These are phyloP conservation scores for Hapalemur alaotrensis DNA, from an alignment of 2,797 vertebrate genomes.

Conservation along the genomic window DNA sequence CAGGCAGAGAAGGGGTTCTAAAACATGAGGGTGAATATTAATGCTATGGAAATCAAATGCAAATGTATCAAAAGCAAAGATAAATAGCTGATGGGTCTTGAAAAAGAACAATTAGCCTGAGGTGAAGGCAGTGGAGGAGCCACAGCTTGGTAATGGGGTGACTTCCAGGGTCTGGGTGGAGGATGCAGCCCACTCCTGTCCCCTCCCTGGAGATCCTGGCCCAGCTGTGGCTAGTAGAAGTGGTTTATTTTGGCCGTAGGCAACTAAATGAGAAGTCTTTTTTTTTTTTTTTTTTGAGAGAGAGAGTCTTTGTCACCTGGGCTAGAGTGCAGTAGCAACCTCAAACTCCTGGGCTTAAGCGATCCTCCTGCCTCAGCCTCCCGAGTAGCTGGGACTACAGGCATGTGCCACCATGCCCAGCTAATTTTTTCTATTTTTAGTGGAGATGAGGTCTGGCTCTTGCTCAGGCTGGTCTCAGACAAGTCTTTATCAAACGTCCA, in stretches of 20 bases:
- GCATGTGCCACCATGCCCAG: no score
- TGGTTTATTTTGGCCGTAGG: slow-evolving; percentile 13
- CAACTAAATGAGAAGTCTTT: neutral
- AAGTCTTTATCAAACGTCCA: neutral
- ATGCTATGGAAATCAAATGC: slow-evolving; percentile 63
- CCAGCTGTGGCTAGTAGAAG: neutral
- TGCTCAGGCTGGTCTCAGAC: neutral
- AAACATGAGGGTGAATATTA: slow-evolving; percentile 67
- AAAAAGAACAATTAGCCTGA: slow-evolving; percentile 61
- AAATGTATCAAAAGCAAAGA: slow-evolving; percentile 61
- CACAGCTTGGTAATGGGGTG: neutral
- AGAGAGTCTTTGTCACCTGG: no score
- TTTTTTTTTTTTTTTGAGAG: no score
- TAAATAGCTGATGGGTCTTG: slow-evolving; percentile 59
- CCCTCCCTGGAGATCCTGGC: neutral
- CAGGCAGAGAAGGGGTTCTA: slow-evolving; percentile 33
- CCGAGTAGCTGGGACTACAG: no score
- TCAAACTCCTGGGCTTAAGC: no score
- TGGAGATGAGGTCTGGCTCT: no score
- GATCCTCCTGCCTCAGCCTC: no score
- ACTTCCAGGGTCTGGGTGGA: neutral
- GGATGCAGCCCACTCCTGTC: neutral
- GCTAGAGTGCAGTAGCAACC: no score
- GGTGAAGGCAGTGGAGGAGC: slow-evolving; percentile 12
- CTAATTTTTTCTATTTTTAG: no score